Conservation (phyloP, 2,113 vertebrate genomes). For the Channa argus region DNA sequence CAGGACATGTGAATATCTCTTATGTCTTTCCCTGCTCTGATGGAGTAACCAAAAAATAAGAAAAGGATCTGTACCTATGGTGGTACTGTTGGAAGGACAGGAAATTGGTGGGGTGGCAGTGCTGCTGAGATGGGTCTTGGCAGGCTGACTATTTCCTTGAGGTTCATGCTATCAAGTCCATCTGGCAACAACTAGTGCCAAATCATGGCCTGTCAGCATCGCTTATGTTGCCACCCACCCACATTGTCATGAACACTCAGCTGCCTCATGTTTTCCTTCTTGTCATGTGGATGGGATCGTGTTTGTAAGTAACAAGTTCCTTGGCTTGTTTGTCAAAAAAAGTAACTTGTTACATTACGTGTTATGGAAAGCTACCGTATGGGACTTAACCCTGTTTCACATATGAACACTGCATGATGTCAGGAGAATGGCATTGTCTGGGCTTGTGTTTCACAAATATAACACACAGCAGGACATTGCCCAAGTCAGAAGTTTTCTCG, state of each 20-base stretch:
- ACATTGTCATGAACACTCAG: constrained; percentile 9
- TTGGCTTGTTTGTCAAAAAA: too few species aligned
- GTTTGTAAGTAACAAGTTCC: too few species aligned
- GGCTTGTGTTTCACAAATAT: too few species aligned
- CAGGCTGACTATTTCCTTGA: constrained; percentile 43
- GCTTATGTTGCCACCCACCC: constrained; percentile 35
- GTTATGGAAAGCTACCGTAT: too few species aligned
- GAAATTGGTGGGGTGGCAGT: neutral
- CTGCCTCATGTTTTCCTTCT: neutral
- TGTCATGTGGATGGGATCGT: too few species aligned
- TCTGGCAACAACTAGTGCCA: constrained; percentile 56
- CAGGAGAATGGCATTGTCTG: too few species aligned
- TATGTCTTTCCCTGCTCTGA: neutral
- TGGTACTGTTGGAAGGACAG: neutral
- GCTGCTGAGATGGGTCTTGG: constrained; percentile 43
- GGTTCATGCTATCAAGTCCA: constrained; percentile 65
- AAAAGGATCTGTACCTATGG: constrained; percentile 2
- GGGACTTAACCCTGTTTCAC: too few species aligned
- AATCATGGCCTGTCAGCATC: constrained; percentile 28
- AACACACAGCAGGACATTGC: too few species aligned
- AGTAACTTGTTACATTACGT: too few species aligned
- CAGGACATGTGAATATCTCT: neutral
- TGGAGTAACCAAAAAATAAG: constrained; percentile 2
- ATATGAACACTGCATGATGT: too few species aligned
- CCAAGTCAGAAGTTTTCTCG: too few species aligned